A percentile compares a stretch with the other conserved stretches of the same genome.
Evolutionary conservation across 2,113 vertebrate species (phyloP).

Genomic region (Ageneiosus marmoratus): DNA sequence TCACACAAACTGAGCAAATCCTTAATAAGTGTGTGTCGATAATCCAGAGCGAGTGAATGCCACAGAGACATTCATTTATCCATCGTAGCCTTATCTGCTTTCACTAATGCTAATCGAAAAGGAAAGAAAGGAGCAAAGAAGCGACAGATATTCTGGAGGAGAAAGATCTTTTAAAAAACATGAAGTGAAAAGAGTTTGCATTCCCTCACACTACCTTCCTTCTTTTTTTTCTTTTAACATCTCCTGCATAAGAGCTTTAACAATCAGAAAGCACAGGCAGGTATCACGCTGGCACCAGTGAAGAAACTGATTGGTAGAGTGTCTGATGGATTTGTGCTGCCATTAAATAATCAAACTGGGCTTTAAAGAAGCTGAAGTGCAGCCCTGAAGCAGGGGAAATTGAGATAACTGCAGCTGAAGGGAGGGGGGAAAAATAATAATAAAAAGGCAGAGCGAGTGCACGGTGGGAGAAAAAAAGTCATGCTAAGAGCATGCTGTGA

Average conservation of each 20-base stretch:
- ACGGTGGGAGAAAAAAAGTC: constrained; percentile 26
- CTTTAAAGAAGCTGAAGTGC: constrained; percentile 25
- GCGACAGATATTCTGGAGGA: not conserved
- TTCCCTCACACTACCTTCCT: not conserved
- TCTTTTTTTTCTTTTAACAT: not conserved
- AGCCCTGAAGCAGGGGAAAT: constrained; percentile 25
- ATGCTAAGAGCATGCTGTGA: constrained; percentile 43
- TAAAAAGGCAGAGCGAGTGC: constrained; percentile 17
- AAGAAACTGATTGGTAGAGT: constrained; percentile 25
- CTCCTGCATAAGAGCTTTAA: constrained; percentile 13
- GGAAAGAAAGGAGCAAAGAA: constrained; percentile 3
- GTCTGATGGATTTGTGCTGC: constrained; percentile 30
- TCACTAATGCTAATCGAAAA: constrained; percentile 8
- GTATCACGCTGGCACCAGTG: not conserved
- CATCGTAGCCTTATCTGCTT: constrained; percentile 6
- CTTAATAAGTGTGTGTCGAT: constrained; percentile 8
- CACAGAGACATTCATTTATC: constrained; percentile 13
- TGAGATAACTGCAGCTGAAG: constrained; percentile 32
- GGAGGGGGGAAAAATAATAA: not conserved
- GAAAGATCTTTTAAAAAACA: not conserved
- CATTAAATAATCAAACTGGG: constrained; percentile 51
- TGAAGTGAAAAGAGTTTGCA: not conserved
- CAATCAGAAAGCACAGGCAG: constrained; percentile 26
- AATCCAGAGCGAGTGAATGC: not conserved
- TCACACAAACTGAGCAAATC: constrained; percentile 1